Evolutionary conservation across 2,888 invertebrate species (phyloP), one percentile per base, ranked within the genome.

Genomic region (Slavum lentiscoides): DNA sequence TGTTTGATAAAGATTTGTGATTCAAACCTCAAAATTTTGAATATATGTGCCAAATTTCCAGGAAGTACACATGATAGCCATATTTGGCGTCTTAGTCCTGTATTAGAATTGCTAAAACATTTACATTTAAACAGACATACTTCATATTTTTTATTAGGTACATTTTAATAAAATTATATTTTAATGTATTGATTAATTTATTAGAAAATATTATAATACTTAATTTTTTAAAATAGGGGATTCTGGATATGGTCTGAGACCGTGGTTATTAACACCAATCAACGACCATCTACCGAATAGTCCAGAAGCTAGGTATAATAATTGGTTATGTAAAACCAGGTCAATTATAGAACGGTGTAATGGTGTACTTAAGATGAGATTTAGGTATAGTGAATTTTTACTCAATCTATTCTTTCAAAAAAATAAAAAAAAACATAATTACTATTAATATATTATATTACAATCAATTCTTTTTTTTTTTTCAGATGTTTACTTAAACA

Each of bases 401-500:
- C 9, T 8, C 9, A 19, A 2, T 13, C 11, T n/a, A 66, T 5
- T 43, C 9, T n/a, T 66, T 39, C 39, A 43, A 53, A 55, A 30
- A 17, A 55, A 55, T 15, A 55, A 39, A 55, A 30, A 17, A n/a
- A n/a, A n/a, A n/a, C n/a, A n/a, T n/a, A n/a, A n/a, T n/a, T n/a
- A n/a, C 6, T 9, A 19, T 70, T 49, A 2, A 15, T 64, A 64
- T 30, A 17, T 19, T 2, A n/a, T 30, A 64, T 7, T 37, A 37
- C 11, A 21, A 55, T 55, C n/a, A 55, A 21, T 30, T 70, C 37
- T 55, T n/a, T n/a, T n/a, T n/a, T n/a, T n/a, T n/a, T n/a, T n/a
- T n/a, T n/a, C n/a, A 70, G 69, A 3, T 70, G 69, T 30, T n/a
- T 70, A 13, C n/a, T 70, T 19, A 55, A 70, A n/a, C 69, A 70